Conservation (phyloP, 2,797 vertebrate species). For the Philypnodon macrostomus region DNA sequence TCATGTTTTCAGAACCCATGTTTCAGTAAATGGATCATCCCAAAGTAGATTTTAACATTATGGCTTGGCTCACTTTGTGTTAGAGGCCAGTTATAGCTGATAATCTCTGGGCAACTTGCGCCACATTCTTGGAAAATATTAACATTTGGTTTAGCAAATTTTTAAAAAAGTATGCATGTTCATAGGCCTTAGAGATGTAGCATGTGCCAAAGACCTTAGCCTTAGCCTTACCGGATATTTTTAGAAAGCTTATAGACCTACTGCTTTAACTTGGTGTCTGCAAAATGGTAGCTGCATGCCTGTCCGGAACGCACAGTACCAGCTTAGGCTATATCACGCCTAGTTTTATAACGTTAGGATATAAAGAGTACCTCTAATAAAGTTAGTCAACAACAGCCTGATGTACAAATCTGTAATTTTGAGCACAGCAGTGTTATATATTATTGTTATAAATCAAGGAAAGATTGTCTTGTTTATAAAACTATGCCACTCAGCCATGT, state of each 20-base stretch:
- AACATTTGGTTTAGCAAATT: neutral
- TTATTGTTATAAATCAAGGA: neutral
- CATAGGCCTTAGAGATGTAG: neutral
- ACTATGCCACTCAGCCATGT: neutral
- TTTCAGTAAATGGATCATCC: neutral
- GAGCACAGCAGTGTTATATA: neutral
- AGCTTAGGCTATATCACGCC: constrained; percentile 1
- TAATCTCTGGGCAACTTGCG: neutral
- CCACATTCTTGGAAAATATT: neutral
- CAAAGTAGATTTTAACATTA: neutral
- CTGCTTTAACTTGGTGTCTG: constrained; percentile 6
- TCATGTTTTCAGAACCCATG: too few species aligned
- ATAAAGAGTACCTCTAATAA: neutral
- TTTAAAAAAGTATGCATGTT: neutral
- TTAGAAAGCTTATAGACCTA: constrained; percentile 1
- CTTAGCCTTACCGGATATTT: neutral
- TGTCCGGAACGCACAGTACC: too few species aligned
- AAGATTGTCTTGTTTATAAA: neutral
- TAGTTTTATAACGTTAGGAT: constrained; percentile 12
- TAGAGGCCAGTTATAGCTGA: neutral
- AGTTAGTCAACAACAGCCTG: neutral
- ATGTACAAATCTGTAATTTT: constrained; percentile 5
- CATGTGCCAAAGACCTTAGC: constrained; percentile 1
- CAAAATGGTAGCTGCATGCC: neutral
- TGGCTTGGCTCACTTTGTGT: constrained; percentile 16